Evolutionary conservation across 1,140 invertebrate genomes (phyloP).

Genomic region (Lordiphosa collinella): DNA sequence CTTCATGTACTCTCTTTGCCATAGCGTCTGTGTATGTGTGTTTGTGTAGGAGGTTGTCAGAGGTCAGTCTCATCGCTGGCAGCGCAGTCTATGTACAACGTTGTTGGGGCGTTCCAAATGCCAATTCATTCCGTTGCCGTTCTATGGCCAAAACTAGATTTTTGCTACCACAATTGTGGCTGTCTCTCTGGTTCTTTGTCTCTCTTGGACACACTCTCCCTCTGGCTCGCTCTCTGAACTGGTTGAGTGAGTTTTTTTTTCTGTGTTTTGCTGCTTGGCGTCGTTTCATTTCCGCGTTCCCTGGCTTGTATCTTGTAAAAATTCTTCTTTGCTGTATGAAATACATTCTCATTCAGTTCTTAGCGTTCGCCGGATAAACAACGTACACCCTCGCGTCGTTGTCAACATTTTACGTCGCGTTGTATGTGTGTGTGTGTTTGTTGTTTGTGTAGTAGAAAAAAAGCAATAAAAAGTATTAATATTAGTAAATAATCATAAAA

Average conservation of each 20-base stretch:
- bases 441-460: constrained; percentile 39
- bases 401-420: constrained; percentile 20
- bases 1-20: constrained; percentile 11
- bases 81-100: constrained; percentile 51
- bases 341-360: constrained; percentile 69
- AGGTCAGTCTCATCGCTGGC: constrained; percentile 71
- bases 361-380: constrained; percentile 70
- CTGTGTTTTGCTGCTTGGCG: constrained; percentile 28
- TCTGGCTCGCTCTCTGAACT: constrained; percentile 49
- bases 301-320: constrained; percentile 62
- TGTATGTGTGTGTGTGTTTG: constrained; percentile 40
- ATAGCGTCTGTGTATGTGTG: constrained; percentile 13
- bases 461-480: constrained; percentile 72
- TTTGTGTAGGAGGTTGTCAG: constrained; percentile 74
- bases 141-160: constrained; percentile 67
- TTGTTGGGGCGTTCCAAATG: constrained; percentile 42
- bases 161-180: constrained; percentile 25
- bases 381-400: constrained; percentile 25
- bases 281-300: constrained; percentile 30
- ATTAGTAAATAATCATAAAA: constrained; percentile 53
- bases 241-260: constrained; percentile 69
- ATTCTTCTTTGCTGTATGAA: constrained; percentile 54
- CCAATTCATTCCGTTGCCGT: constrained; percentile 57
- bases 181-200: constrained; percentile 49
- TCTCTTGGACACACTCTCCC: too few relatives aligned